Conservation (phyloP, 2,113 vertebrate species). For the Falco punctatus region DNA sequence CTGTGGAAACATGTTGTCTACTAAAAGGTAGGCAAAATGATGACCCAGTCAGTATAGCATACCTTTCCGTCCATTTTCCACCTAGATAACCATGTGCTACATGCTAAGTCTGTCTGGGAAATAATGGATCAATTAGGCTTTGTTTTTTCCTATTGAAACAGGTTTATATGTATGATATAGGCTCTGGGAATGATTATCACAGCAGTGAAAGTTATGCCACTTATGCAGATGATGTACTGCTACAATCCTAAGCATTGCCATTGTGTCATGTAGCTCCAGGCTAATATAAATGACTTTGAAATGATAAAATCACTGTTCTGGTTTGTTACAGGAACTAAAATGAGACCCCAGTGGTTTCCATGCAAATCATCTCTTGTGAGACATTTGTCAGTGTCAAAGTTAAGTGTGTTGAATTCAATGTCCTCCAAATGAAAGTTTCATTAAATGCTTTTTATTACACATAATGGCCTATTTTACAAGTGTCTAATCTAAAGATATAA, state of each 20-base stretch:
- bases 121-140: constrained; percentile 23
- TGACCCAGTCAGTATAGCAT: not conserved
- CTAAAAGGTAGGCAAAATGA: not conserved
- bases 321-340: constrained; percentile 62
- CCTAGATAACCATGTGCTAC: not conserved
- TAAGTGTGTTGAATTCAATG: constrained; percentile 47
- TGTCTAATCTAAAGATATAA: constrained; percentile 55
- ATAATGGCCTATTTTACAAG: constrained; percentile 52
- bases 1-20: not conserved
- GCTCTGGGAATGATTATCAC: not conserved
- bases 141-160: not conserved
- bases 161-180: not conserved
- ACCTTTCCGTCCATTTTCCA: not conserved
- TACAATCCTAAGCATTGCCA: not conserved
- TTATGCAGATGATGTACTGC: constrained; percentile 28
- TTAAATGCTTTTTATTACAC: constrained; percentile 59
- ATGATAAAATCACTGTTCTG: constrained; percentile 63
- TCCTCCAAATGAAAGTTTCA: constrained; percentile 51
- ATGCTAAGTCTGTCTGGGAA: not conserved
- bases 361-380: constrained; percentile 56
- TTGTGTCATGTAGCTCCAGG: constrained; percentile 32
- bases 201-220: constrained; percentile 37
- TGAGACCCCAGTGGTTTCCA: constrained; percentile 56
- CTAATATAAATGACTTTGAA: constrained; percentile 54
- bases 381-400: constrained; percentile 63